Base-by-base conservation (phyloP, 1,140 invertebrate genomes). In the Drosophila arizonae region DNA sequence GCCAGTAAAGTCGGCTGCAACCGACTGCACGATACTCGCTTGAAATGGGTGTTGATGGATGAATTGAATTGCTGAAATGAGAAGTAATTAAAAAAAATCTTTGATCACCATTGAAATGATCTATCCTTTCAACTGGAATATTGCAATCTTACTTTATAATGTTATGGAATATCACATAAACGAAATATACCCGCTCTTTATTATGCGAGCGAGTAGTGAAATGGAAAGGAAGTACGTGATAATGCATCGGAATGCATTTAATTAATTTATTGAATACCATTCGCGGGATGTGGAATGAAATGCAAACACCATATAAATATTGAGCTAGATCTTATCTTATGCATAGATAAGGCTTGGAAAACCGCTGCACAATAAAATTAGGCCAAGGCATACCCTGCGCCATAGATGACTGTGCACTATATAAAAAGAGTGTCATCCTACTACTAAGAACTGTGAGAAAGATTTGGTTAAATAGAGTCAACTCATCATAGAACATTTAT, bases 211-310 rank as follows among this genome's bases (percentile, higher is more conserved):
- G 43, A 46, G 43, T 8, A 17, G 1, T 6, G 21, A 71, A 75
- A 58, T 48, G 65, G 51, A 76, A 78, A 82, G 81, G 81, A 87
- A 81, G 71, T 56, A 79, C 70, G 78, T 72, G 76, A 65, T 62
- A 87, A 79, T 76, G 68, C 81, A 70, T 81, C 36, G 81, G 82
- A 86, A 86, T 86, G 82, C 79, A 87, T 87, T 86, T 77, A 76
- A 87, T 78, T 87, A 67, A 86, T 69, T 77, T 62, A 80, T 68
- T 65, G 69, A 80, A 77, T 60, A 80, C 76, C 60, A 33, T 54
- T 50, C 62, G 24, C 17, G 11, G 15, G 15, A 60, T 51, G 79
- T 76, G 72, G 51, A 76, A 76, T 65, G 68, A 58, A 72, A 67
- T 58, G 48, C 56, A 62, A 50, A 54, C 62, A 68, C 63, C 36